Percentiles rank a stretch among this genome's conserved stretches.
Evolutionary conservation across 1,140 invertebrate species (phyloP).

Genomic region (Pemphigus obesinymphae): DNA sequence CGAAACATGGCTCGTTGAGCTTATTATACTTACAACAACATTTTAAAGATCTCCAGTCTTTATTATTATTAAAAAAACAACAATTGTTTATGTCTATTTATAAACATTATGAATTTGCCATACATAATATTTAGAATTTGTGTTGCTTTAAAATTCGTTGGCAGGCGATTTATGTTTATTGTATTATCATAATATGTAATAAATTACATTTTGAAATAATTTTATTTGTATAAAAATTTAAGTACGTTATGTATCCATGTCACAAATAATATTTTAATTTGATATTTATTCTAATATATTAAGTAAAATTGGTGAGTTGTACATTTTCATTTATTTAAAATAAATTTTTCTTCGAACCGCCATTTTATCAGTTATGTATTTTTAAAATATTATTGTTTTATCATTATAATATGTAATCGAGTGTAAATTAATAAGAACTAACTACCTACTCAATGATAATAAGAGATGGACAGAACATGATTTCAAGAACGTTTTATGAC

Average conservation of each 20-base stretch:
- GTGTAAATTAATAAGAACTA: too few species aligned
- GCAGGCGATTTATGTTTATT: neutral
- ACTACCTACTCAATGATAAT: too few species aligned
- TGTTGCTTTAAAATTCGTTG: neutral
- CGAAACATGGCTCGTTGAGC: neutral
- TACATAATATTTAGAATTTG: neutral
- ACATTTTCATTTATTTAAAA: slow-evolving; percentile 11
- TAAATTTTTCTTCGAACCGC: neutral
- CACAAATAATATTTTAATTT: neutral
- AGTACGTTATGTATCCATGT: neutral
- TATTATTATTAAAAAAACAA: neutral
- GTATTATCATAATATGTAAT: neutral
- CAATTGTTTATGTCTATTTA: neutral
- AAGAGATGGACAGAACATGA: too few species aligned
- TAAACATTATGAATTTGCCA: neutral
- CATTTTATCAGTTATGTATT: too few species aligned
- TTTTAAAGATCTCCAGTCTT: neutral
- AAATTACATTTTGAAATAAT: neutral
- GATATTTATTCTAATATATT: slow-evolving; percentile 14
- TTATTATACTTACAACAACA: neutral
- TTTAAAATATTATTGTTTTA: too few species aligned
- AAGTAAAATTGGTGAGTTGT: slow-evolving; percentile 3
- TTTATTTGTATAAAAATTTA: neutral
- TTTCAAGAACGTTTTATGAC: too few species aligned
- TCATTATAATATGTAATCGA: too few species aligned